phyloP scores from a whole-genome alignment of 2,888 invertebrate species.

The Galeruca laticollis region DNA sequence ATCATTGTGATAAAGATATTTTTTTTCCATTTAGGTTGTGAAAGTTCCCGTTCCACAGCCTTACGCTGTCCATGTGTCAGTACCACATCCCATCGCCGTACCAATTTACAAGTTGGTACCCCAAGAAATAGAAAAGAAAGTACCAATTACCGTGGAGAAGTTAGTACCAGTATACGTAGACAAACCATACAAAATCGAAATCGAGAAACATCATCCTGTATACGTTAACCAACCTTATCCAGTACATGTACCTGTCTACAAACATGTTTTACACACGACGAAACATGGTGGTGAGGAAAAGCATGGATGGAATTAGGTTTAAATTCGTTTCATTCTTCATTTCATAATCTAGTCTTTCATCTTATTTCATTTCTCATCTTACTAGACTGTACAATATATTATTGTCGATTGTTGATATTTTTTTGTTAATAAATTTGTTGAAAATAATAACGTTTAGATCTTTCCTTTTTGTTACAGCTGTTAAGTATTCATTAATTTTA shows the following conservation, averaged over 20 bases:
- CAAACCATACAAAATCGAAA: constrained; percentile 81
- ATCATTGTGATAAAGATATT: no score
- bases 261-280: constrained; percentile 75
- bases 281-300: constrained; percentile 62
- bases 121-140: constrained; percentile 78
- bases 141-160: constrained; percentile 81
- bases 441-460: not conserved
- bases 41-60: constrained; percentile 82
- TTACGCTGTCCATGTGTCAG: constrained; percentile 78
- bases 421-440: constrained; percentile 31
- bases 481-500: no score
- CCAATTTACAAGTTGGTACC: constrained; percentile 81
- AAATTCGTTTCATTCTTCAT: not conserved
- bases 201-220: constrained; percentile 80
- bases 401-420: constrained; percentile 30
- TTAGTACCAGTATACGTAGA: constrained; percentile 79
- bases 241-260: constrained; percentile 80
- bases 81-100: constrained; percentile 79
- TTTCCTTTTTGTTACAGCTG: no score
- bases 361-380: constrained; percentile 4
- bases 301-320: constrained; percentile 48
- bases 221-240: constrained; percentile 76
- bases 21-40: constrained; percentile 67
- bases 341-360: not conserved
- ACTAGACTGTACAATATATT: constrained; percentile 17